Evolutionary conservation across 2,113 vertebrate genomes (phyloP).

Genomic region (Chaetura pelagica): DNA sequence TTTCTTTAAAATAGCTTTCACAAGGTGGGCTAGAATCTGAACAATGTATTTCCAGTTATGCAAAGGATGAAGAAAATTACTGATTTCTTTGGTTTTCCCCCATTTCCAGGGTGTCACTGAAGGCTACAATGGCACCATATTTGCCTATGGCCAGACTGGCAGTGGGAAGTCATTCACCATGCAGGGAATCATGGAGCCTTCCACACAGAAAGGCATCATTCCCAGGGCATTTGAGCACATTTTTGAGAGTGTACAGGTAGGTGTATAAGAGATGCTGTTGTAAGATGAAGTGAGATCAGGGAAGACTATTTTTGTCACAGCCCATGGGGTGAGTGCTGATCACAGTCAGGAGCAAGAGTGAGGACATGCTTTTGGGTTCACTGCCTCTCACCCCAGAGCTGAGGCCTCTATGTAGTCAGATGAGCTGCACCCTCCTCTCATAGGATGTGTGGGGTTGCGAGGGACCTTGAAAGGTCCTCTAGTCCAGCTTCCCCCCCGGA

Average conservation of each 20-base stretch:
- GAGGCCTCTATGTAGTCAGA: rapidly evolving
- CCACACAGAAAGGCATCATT: constrained; percentile 84
- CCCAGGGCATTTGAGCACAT: constrained; percentile 89
- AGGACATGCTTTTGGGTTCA: neutral
- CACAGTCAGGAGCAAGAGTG: rapidly evolving
- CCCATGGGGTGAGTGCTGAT: neutral
- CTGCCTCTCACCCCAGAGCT: neutral
- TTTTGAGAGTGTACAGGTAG: constrained; percentile 91
- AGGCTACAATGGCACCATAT: constrained; percentile 92
- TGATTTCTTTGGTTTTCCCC: neutral
- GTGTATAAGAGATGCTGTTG: constrained; percentile 26
- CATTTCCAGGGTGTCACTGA: constrained; percentile 85
- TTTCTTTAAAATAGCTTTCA: neutral
- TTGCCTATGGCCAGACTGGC: constrained; percentile 91
- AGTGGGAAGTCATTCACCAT: constrained; percentile 93
- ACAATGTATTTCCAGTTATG: neutral
- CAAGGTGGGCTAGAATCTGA: neutral
- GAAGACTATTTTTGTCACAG: neutral
- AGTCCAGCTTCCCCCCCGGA: too few species aligned
- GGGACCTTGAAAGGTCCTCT: too few species aligned
- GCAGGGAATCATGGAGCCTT: constrained; percentile 83
- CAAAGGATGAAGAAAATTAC: neutral
- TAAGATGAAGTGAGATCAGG: neutral
- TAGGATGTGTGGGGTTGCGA: too few species aligned
- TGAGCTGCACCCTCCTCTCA: neutral